Percentiles rank a stretch among this genome's conserved stretches.
phyloP scores from a whole-genome alignment of 2,113 vertebrate species.

The Mobula birostris region DNA sequence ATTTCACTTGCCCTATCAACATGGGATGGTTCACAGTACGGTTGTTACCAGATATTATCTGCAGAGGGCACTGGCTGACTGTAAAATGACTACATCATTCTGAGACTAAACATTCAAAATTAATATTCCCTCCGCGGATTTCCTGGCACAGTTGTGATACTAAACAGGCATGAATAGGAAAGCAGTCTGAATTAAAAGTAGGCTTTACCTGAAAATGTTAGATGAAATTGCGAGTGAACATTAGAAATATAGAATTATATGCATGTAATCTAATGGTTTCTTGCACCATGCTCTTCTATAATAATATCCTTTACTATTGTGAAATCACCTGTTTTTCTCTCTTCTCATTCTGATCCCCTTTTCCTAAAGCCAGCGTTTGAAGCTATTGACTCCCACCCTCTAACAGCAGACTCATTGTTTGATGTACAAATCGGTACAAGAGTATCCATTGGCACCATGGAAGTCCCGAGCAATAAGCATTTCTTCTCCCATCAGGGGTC shows the following conservation, averaged over 20 bases:
- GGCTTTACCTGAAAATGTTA: not conserved
- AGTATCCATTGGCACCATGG: not conserved
- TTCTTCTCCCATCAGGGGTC: not conserved
- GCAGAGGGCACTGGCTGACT: conserved; percentile 27
- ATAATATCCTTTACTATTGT: not conserved
- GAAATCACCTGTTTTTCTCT: not conserved
- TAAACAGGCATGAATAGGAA: too few species aligned
- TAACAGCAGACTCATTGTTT: not conserved
- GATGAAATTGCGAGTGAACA: not conserved
- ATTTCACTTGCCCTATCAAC: too few species aligned
- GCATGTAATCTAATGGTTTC: not conserved
- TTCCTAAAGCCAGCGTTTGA: not conserved
- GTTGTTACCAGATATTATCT: conserved; percentile 10
- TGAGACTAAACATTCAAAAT: not conserved
- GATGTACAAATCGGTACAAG: not conserved
- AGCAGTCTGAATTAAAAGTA: not conserved
- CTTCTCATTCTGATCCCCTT: not conserved
- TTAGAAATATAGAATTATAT: not conserved
- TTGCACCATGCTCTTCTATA: not conserved
- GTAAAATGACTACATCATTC: not conserved
- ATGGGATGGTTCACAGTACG: not conserved
- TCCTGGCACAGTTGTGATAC: not conserved
- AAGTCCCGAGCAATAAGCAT: not conserved
- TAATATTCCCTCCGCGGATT: not conserved
- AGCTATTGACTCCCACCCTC: not conserved